These are phyloP conservation scores for Nyctibius grandis DNA, from an alignment of 2,797 vertebrate species.

Conservation along the genomic window DNA sequence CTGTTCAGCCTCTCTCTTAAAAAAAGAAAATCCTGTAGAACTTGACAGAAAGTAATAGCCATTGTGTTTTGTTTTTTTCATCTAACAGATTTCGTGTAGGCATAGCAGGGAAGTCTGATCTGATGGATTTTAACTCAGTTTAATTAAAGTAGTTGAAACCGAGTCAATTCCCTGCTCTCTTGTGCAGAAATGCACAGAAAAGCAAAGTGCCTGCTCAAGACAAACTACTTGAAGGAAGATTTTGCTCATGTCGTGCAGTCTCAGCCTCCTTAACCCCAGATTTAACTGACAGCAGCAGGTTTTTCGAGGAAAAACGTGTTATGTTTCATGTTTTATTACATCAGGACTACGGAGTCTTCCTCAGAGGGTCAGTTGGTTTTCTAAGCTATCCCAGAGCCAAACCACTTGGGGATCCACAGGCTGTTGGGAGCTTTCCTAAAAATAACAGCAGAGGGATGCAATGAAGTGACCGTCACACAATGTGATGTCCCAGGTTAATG, in stretches of 20 bases:
- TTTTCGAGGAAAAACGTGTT: neutral
- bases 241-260: neutral
- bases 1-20: neutral
- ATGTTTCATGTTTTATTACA: accelerated
- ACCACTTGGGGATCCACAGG: neutral
- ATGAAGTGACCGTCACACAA: accelerated
- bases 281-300: accelerated
- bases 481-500: neutral
- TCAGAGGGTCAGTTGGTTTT: neutral
- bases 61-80: neutral
- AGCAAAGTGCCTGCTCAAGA: neutral
- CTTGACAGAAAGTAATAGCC: conserved; percentile 28
- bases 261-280: neutral
- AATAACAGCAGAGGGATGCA: neutral
- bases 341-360: accelerated
- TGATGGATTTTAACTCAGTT: conserved; percentile 17
- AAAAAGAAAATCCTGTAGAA: neutral
- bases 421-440: neutral
- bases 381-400: neutral
- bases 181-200: neutral
- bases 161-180: neutral
- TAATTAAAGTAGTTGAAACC: conserved; percentile 28
- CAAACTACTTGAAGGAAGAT: neutral
- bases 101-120: neutral
- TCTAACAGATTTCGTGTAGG: conserved; percentile 33